Conservation (phyloP, 2,888 invertebrate genomes). For the Leptothorax acervorum region DNA sequence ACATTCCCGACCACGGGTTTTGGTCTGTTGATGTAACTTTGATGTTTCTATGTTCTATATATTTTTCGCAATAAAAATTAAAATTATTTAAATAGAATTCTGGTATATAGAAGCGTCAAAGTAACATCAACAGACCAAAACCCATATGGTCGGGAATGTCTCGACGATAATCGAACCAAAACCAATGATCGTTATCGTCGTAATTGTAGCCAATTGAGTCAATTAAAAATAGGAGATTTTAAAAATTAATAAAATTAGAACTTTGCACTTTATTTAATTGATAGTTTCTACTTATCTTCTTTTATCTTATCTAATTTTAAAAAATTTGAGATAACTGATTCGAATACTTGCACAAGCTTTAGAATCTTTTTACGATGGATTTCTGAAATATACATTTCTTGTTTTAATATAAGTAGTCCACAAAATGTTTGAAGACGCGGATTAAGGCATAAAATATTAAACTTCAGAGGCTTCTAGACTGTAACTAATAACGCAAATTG, state of each 20-base stretch:
- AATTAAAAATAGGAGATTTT: background rate
- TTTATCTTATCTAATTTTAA: background rate
- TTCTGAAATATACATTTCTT: constrained; percentile 5
- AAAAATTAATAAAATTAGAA: background rate
- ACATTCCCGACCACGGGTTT: too few relatives aligned
- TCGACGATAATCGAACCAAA: too few relatives aligned
- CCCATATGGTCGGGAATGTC: too few relatives aligned
- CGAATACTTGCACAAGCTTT: background rate
- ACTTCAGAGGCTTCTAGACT: background rate
- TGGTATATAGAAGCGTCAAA: too few relatives aligned
- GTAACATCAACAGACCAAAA: too few relatives aligned
- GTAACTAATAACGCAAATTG: constrained; percentile 21
- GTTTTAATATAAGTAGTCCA: background rate
- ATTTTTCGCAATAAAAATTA: too few relatives aligned
- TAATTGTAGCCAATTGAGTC: too few relatives aligned
- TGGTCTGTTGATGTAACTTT: too few relatives aligned
- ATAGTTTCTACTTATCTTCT: background rate
- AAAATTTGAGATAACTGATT: background rate
- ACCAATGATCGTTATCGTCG: too few relatives aligned
- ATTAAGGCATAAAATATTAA: constrained; percentile 8
- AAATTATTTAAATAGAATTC: too few relatives aligned
- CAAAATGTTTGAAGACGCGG: background rate
- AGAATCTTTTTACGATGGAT: background rate
- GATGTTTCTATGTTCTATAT: too few relatives aligned
- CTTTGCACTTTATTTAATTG: background rate